Conservation (phyloP, 1,140 invertebrate genomes). For the Goniozus legneri region DNA sequence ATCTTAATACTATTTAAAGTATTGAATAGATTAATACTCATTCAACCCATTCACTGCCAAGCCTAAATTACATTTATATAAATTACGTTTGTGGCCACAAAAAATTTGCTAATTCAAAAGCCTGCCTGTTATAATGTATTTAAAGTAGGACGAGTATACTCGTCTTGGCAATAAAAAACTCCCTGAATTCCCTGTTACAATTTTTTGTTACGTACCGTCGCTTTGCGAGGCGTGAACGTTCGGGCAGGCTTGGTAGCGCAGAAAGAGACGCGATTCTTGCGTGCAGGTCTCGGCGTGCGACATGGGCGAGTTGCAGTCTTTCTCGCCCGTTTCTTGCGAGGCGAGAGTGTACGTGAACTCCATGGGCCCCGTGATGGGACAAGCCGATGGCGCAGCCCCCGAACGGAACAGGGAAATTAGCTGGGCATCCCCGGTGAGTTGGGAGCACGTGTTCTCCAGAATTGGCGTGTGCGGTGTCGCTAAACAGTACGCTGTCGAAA, state of each 20-base stretch:
- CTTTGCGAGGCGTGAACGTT: constrained; percentile 72
- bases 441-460: constrained; percentile 45
- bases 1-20: too few relatives aligned
- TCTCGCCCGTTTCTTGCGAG: constrained; percentile 59
- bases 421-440: constrained; percentile 57
- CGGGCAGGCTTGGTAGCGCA: constrained; percentile 83
- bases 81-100: too few relatives aligned
- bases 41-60: too few relatives aligned
- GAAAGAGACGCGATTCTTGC: constrained; percentile 71
- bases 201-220: constrained; percentile 60
- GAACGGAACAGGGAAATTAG: constrained; percentile 61
- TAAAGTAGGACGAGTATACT: too few relatives aligned
- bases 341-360: constrained; percentile 66
- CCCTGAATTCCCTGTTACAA: too few relatives aligned
- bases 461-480: constrained; percentile 28
- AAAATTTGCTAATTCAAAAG: too few relatives aligned
- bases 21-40: too few relatives aligned
- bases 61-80: too few relatives aligned
- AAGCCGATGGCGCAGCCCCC: constrained; percentile 55
- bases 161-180: too few relatives aligned
- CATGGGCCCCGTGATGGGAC: constrained; percentile 57
- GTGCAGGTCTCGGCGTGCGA: constrained; percentile 80
- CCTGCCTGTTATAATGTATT: too few relatives aligned
- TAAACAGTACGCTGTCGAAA: constrained; percentile 48
- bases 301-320: constrained; percentile 67